phyloP scores from a whole-genome alignment of 2,888 invertebrate species.

The Abrostola tripartita region DNA sequence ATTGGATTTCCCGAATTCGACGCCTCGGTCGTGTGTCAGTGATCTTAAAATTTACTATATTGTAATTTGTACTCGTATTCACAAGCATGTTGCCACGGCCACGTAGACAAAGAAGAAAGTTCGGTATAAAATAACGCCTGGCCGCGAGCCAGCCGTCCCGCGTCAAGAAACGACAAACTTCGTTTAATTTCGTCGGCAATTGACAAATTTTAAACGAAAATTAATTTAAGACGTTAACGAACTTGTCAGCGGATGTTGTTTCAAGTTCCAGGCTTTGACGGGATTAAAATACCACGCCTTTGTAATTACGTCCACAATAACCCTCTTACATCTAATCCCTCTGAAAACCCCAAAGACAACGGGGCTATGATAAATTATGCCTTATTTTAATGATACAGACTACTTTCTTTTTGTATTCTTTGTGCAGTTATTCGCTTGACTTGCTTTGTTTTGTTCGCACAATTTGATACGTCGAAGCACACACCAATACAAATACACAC shows the following conservation, averaged over 20 bases:
- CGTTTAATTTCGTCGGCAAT: constrained; percentile 75
- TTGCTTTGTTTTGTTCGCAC: constrained; percentile 45
- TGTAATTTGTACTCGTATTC: constrained; percentile 37
- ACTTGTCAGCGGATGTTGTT: constrained; percentile 72
- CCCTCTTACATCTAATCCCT: constrained; percentile 59
- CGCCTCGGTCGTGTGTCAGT: constrained; percentile 50
- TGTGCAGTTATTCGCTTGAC: constrained; percentile 55
- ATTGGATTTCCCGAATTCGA: constrained; percentile 59
- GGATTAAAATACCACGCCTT: constrained; percentile 71
- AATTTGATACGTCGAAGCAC: constrained; percentile 49
- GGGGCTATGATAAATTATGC: constrained; percentile 34
- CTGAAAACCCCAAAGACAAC: constrained; percentile 44
- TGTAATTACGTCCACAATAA: constrained; percentile 68
- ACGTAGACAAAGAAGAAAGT: constrained; percentile 54
- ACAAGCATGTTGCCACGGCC: constrained; percentile 33
- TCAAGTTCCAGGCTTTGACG: constrained; percentile 67
- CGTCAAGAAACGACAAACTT: constrained; percentile 75
- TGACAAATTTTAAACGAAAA: constrained; percentile 79
- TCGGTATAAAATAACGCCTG: constrained; percentile 64
- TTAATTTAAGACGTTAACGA: constrained; percentile 78
- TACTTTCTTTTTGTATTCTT: constrained; percentile 24
- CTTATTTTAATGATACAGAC: constrained; percentile 31
- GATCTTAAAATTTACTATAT: constrained; percentile 57
- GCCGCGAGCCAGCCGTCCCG: constrained; percentile 72
- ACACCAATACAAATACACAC: constrained; percentile 15